Base-by-base conservation (phyloP, 2,797 vertebrate species). In the Sebastes minor region DNA sequence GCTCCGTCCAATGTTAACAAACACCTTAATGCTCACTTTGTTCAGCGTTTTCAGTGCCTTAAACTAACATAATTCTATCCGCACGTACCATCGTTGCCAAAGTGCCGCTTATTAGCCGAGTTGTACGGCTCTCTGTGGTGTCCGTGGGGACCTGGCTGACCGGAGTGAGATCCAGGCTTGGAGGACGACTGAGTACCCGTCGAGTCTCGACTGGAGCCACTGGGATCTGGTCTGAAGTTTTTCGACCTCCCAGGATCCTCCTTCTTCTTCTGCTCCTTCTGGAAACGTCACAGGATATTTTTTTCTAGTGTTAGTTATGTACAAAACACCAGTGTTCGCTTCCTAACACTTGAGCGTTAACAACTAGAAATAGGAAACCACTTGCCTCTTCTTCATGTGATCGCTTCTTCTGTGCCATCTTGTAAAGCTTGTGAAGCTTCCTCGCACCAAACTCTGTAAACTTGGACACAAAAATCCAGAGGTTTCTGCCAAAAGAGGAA, bases 381-480 rank as follows among this genome's bases (percentile, higher is more conserved):
- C 90, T 86, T 93, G 97, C 98, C 97, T 98, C 98, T 81, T 98
- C 98, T 67, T 96, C 96, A 27, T 99, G 98, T 0, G 97, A 97
- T 53, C 99, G 95, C 92, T 99, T 99, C 95, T 99, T 99, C 90
- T 97, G 97, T 60, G 98, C 99, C 98, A 99, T 99, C 94, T 99
- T 99, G 91, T 99, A 99, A 84, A 99, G 96, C 78, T 98, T 99
- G 93, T 99, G 98, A 67, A 99, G 95, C 89, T 99, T 99, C 89
- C 96, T 96, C 6, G 99, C 98, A 62, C 98, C 97, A 90, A 99
- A 99, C 95, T 99, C 98, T 6, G 98, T 99, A 89, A 99, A 99
- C 95, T 99, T 99, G 61, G 99, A 99, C 84, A 99, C 98, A 95
- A 99, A 99, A 88, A 99, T 99, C 99, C 99, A 99, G 14, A 99